phyloP scores from a whole-genome alignment of 2,888 invertebrate genomes.

The Tethea ocularis region DNA sequence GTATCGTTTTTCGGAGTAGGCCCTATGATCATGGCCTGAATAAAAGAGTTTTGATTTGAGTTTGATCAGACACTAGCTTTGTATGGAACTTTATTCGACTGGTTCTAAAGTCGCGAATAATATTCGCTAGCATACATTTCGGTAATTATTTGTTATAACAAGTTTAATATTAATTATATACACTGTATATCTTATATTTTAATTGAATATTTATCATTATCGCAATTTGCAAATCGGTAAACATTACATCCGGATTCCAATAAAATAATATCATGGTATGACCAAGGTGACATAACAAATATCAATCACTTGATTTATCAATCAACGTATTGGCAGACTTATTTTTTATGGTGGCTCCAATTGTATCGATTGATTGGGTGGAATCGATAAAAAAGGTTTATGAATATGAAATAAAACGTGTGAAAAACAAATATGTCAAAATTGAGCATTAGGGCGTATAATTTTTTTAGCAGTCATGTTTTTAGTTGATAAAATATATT shows the following conservation, averaged over 20 bases:
- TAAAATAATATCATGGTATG: not conserved
- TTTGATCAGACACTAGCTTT: no score
- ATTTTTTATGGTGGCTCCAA: not conserved
- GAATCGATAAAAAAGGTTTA: not conserved
- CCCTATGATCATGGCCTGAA: no score
- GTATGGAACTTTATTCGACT: no score
- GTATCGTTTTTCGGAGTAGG: no score
- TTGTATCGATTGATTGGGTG: not conserved
- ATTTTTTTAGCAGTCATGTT: no score
- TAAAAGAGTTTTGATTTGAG: no score
- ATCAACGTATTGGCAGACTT: not conserved
- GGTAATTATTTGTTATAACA: not conserved
- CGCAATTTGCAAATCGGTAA: not conserved
- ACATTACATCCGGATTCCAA: slow-evolving; percentile 1
- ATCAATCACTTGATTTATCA: not conserved
- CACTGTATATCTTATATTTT: not conserved
- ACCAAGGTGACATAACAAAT: not conserved
- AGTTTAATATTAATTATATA: not conserved
- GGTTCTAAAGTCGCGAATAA: no score
- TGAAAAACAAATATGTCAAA: not conserved
- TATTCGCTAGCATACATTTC: no score
- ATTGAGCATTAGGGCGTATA: not conserved
- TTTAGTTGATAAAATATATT: no score
- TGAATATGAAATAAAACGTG: not conserved
- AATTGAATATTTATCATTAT: not conserved